Evolutionary conservation across 2,797 vertebrate species (phyloP), one percentile per base, ranked within the genome.

Genomic region (Poecile montanus): DNA sequence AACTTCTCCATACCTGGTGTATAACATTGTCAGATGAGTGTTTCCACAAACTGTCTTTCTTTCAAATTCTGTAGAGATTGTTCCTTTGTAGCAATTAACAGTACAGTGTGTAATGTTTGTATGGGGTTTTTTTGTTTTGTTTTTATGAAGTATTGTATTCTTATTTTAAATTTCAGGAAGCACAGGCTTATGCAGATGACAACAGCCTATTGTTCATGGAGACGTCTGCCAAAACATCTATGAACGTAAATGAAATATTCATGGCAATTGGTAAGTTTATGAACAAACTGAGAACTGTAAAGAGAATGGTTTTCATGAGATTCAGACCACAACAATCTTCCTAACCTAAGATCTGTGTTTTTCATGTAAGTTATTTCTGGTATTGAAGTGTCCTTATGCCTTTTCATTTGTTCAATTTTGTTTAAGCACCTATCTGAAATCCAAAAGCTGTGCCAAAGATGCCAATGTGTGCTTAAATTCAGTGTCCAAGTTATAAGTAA

Each of bases 131-230:
- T 23, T 7, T 54, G 54, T 38, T 40, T 50, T 42, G 34, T 67
- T 57, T 40, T 3, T 57, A 74, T 71, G 21, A 79, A 92, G 47
- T 81, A 72, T 44, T 75, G 2, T 36, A 29, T 88, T 63, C 25
- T 85, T 73, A 34, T 45, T 87, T 72, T 85, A 51, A 90, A 20
- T 96, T 92, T 50, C 93, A 99, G 99, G 99, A 99, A 96, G 99
- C 99, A 95, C 99, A 99, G 97, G 99, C 99, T 56, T 99, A 99
- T 88, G 99, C 99, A 97, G 99, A 99, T 93, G 99, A 99, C 91
- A 99, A 99, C 98, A 99, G 99, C 96, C 98, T 99, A 98, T 98
- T 99, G 95, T 99, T 99, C 96, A 99, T 99, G 99, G 99, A 99
- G 95, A 99, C 99, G 0, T 99, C 99, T 92, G 99, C 99, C 50